A percentile compares a stretch with the other conserved stretches of the same genome.
Evolutionary conservation across 2,113 vertebrate genomes (phyloP).

Genomic region (Okapia johnstoni): DNA sequence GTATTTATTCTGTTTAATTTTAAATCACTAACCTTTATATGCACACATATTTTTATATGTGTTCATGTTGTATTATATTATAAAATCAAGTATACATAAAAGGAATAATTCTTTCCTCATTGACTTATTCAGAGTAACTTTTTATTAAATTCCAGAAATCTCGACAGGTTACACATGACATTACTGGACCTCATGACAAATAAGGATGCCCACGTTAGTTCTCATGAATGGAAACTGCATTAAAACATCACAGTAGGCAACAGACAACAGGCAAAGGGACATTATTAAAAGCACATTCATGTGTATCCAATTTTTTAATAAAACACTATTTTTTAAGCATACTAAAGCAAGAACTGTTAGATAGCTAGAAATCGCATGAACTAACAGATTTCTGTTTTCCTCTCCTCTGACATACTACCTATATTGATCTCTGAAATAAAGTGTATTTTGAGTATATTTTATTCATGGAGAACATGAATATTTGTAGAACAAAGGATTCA

Average conservation of each 20-base stretch:
- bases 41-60: background rate
- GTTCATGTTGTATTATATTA: background rate
- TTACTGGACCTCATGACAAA: background rate
- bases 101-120: background rate
- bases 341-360: background rate
- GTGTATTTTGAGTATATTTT: background rate
- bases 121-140: background rate
- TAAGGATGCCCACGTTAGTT: background rate
- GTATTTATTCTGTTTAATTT: background rate
- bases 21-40: background rate
- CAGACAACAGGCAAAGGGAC: background rate
- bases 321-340: background rate
- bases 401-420: background rate
- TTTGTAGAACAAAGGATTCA: background rate
- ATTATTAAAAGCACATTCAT: background rate
- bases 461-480: background rate
- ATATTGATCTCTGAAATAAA: background rate
- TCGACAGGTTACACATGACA: background rate
- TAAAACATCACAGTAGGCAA: background rate
- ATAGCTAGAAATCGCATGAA: background rate
- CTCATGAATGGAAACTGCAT: background rate
- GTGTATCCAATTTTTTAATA: background rate
- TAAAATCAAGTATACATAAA: background rate
- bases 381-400: background rate
- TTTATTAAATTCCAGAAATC: background rate